A percentile compares a stretch with the other conserved stretches of the same genome.
These are phyloP conservation scores for Andrena fulva DNA, from an alignment of 2,888 invertebrate species.

Conservation along the genomic window DNA sequence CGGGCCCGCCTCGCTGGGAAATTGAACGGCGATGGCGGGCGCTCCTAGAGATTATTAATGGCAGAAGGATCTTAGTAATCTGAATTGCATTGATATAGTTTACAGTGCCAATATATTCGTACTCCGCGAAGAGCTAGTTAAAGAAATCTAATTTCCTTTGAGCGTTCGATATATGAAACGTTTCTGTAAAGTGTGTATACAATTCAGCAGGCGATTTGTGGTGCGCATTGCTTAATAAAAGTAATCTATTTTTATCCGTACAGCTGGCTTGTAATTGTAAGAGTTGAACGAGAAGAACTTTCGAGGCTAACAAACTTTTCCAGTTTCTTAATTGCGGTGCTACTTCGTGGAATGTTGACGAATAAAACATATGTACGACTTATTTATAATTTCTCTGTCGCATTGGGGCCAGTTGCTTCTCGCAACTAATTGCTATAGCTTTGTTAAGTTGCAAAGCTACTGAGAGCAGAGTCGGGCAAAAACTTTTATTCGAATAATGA, in stretches of 20 bases:
- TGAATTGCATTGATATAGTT: conserved; percentile 48
- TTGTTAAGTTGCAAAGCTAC: conserved; percentile 2
- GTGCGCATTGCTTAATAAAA: background rate
- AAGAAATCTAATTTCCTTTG: conserved; percentile 4
- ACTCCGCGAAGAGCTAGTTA: background rate
- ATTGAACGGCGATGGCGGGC: conserved; percentile 18
- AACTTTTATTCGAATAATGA: no score
- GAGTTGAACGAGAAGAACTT: conserved; percentile 2
- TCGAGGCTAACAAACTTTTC: conserved; percentile 11
- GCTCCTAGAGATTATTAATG: conserved; percentile 19
- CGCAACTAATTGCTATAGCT: background rate
- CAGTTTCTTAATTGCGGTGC: conserved; percentile 26
- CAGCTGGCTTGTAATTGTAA: conserved; percentile 34
- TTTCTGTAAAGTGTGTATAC: conserved; percentile 13
- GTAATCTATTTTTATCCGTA: conserved; percentile 27
- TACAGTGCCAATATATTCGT: conserved; percentile 61
- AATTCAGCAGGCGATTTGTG: background rate
- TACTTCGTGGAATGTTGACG: conserved; percentile 36
- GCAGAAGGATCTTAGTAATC: conserved; percentile 15
- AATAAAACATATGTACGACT: conserved; percentile 28
- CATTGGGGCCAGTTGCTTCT: conserved; percentile 20
- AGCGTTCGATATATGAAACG: background rate
- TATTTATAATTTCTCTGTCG: conserved; percentile 20
- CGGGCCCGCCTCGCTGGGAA: conserved; percentile 29
- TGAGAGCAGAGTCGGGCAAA: background rate